These are phyloP conservation scores for Phrynocephalus vlangalii DNA, from an alignment of 2,797 vertebrate species.

Conservation along the genomic window DNA sequence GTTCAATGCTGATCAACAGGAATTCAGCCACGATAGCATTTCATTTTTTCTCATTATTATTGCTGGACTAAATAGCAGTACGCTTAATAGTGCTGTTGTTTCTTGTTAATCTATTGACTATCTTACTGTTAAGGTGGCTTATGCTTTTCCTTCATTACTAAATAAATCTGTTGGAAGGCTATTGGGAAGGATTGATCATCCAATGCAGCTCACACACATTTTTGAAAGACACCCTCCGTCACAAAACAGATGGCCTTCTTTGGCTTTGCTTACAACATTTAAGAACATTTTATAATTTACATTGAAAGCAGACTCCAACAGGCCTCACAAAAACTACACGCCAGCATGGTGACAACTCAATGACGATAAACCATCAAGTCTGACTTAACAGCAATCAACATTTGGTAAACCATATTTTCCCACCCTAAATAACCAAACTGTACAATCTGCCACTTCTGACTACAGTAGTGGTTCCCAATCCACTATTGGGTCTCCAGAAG, in stretches of 20 bases:
- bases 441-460: too few relatives aligned
- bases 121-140: neutral
- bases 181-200: neutral
- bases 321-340: neutral
- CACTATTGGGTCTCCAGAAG: neutral
- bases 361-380: too few relatives aligned
- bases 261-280: neutral
- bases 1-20: too few relatives aligned
- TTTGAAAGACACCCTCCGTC: neutral
- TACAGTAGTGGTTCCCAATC: neutral
- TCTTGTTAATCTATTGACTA: neutral
- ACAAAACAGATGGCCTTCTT: neutral
- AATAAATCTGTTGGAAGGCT: neutral
- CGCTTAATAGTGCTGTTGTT: neutral
- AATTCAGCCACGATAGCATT: neutral
- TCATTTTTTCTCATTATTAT: neutral
- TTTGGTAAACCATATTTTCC: too few relatives aligned
- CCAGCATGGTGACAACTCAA: too few relatives aligned
- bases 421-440: too few relatives aligned
- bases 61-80: neutral
- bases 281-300: neutral
- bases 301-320: neutral
- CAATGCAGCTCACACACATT: neutral
- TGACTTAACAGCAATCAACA: too few relatives aligned
- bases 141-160: neutral